A percentile compares a stretch with the other conserved stretches of the same genome.
Conservation (phyloP, 2,797 vertebrate species). For the Neosilurus hyrtlii region DNA sequence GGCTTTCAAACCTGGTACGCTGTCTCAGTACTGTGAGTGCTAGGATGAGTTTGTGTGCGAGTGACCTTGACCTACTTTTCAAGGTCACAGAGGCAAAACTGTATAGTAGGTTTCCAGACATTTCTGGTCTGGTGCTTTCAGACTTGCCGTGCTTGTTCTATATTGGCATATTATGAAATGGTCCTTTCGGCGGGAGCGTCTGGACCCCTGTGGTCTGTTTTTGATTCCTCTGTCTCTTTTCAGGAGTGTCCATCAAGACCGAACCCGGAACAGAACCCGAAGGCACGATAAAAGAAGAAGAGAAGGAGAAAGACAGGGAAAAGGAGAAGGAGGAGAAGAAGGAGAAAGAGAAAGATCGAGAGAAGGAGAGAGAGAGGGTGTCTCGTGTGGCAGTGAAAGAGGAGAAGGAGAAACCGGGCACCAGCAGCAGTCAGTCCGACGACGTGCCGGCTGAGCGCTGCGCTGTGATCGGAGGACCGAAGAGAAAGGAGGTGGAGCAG, state of each 20-base stretch:
- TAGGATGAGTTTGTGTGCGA: no score
- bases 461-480: slow-evolving; percentile 77
- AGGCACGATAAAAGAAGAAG: slow-evolving; percentile 79
- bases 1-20: no score
- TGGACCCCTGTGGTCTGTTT: no score
- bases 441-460: slow-evolving; percentile 68
- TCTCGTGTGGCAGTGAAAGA: slow-evolving; percentile 69
- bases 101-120: no score
- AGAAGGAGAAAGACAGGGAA: slow-evolving; percentile 80
- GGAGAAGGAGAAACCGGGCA: slow-evolving; percentile 72
- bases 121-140: no score
- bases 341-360: slow-evolving; percentile 71
- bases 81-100: no score
- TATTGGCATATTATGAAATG: no score
- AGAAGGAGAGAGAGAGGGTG: slow-evolving; percentile 71
- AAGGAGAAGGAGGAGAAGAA: slow-evolving; percentile 74
- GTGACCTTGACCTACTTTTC: no score
- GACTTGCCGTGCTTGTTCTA: no score
- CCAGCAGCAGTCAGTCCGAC: slow-evolving; percentile 70
- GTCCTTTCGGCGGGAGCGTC: no score
- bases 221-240: slow-evolving; percentile 3
- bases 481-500: slow-evolving; percentile 91
- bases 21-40: no score
- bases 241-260: slow-evolving; percentile 68
- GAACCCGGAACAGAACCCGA: slow-evolving; percentile 78